These are phyloP conservation scores for Stigmatopora argus DNA, from an alignment of 2,113 vertebrate genomes.

Conservation along the genomic window DNA sequence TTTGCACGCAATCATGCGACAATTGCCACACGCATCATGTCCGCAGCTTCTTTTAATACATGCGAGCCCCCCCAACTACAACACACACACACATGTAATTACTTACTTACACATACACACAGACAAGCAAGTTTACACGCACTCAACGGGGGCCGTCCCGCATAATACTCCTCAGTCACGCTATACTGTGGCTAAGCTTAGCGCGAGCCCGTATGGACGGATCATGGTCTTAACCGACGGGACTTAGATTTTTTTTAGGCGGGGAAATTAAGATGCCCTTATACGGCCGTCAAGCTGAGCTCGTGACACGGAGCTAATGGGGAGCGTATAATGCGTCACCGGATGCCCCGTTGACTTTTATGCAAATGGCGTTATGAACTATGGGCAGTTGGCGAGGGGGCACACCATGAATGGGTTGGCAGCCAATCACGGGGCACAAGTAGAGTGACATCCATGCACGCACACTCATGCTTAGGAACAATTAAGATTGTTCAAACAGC, in stretches of 20 bases:
- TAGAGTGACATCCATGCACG: too few species aligned
- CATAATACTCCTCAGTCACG: slow-evolving; percentile 7
- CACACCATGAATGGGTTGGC: background rate
- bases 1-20: slow-evolving; percentile 7
- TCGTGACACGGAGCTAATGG: slow-evolving; percentile 3
- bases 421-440: background rate
- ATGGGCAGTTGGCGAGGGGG: background rate
- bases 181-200: slow-evolving; percentile 3
- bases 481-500: too few species aligned
- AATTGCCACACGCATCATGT: background rate
- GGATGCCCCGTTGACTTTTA: background rate
- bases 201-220: slow-evolving; percentile 4
- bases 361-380: background rate
- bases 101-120: slow-evolving; percentile 4
- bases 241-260: slow-evolving; percentile 4
- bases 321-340: background rate
- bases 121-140: background rate
- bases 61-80: background rate
- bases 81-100: background rate
- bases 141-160: slow-evolving; percentile 6
- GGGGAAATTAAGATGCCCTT: background rate
- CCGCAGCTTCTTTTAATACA: background rate
- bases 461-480: too few species aligned
- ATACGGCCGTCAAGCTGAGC: background rate
- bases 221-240: slow-evolving; percentile 14